phyloP scores from a whole-genome alignment of 2,888 invertebrate species.

The Pinctada fucata region DNA sequence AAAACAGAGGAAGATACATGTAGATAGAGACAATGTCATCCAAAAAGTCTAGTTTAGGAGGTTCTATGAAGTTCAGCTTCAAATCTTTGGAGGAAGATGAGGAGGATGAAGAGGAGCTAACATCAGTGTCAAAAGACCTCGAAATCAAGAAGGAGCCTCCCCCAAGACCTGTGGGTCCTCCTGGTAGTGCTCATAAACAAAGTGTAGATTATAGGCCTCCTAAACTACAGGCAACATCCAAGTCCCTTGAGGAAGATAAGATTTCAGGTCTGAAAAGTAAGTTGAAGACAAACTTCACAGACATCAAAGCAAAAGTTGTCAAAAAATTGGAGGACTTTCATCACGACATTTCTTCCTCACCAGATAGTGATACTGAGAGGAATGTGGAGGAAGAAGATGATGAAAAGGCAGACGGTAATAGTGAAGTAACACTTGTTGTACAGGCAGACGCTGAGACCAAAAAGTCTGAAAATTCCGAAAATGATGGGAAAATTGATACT shows the following conservation, averaged over 20 bases:
- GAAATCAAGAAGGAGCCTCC: conserved; percentile 45
- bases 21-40: too few species aligned
- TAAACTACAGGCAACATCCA: conserved; percentile 18
- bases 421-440: neutral
- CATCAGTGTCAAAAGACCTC: conserved; percentile 61
- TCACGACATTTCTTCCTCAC: conserved; percentile 12
- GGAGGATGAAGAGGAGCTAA: conserved; percentile 66
- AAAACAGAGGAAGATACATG: too few species aligned
- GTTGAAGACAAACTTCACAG: neutral
- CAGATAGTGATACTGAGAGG: conserved; percentile 37
- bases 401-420: neutral
- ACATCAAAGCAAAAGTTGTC: conserved; percentile 1
- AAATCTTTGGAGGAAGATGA: conserved; percentile 66
- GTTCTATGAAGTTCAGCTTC: conserved; percentile 56
- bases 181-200: conserved; percentile 32
- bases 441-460: neutral
- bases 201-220: conserved; percentile 1
- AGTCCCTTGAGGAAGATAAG: conserved; percentile 44
- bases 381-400: conserved; percentile 8
- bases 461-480: neutral
- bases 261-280: neutral
- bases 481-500: neutral
- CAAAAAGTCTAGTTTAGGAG: neutral
- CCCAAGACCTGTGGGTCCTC: conserved; percentile 29
- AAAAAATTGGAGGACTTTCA: conserved; percentile 63